Evolutionary conservation across 2,113 vertebrate species (phyloP).

Genomic region (Perca fluviatilis): DNA sequence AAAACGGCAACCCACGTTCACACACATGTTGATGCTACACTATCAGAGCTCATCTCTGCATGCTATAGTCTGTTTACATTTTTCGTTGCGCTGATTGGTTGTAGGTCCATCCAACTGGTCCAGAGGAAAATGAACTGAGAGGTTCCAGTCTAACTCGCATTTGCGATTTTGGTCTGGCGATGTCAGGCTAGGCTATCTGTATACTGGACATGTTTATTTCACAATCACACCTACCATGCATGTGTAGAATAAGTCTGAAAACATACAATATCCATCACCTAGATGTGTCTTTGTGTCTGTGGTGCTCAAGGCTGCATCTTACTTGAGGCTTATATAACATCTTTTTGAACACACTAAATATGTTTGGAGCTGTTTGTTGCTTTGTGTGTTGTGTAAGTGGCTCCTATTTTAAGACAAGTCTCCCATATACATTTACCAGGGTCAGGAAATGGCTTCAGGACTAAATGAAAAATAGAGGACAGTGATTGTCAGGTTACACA

Average conservation of each 20-base stretch:
- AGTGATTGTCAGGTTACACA: not conserved
- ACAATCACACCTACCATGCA: not conserved
- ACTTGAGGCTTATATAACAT: conserved; percentile 6
- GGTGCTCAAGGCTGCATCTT: not conserved
- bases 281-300: not conserved
- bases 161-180: too few species aligned
- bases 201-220: not conserved
- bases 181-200: too few species aligned
- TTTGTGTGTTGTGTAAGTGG: conserved; percentile 25
- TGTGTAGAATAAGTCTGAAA: conserved; percentile 9
- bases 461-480: not conserved
- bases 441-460: not conserved
- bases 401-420: not conserved
- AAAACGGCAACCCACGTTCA: too few species aligned
- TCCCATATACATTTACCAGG: not conserved
- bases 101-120: too few species aligned
- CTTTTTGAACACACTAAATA: not conserved
- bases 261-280: not conserved
- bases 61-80: too few species aligned
- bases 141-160: too few species aligned
- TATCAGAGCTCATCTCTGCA: too few species aligned
- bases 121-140: too few species aligned
- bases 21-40: too few species aligned
- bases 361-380: not conserved
- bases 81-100: too few species aligned